Conservation (phyloP, 2,797 vertebrate species). For the Cryptoprocta ferox region DNA sequence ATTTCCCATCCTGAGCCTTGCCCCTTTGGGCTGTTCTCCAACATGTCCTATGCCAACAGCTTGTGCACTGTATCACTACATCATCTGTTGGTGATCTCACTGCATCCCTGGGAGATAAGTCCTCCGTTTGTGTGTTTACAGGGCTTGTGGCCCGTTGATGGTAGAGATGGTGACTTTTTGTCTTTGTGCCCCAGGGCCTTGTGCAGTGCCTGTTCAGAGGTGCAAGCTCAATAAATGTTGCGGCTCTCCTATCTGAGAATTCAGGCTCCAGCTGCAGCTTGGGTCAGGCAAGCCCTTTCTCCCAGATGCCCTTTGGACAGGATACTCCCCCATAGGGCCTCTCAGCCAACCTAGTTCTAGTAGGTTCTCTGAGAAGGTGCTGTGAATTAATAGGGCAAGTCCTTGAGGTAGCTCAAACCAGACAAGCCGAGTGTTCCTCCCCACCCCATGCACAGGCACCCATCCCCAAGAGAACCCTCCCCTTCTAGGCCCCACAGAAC, state of each 20-base stretch:
- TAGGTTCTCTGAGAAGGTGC: background rate
- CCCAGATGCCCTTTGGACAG: background rate
- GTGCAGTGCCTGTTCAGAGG: background rate
- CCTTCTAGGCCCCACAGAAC: background rate
- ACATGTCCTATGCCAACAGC: background rate
- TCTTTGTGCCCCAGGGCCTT: slow-evolving; percentile 6
- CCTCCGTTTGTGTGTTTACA: background rate
- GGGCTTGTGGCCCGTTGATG: background rate
- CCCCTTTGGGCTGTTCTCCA: background rate
- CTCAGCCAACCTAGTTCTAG: background rate
- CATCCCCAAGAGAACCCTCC: background rate
- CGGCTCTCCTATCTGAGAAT: background rate
- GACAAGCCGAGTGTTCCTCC: background rate
- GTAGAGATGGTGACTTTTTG: background rate
- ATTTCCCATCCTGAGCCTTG: background rate
- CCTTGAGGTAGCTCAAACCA: background rate
- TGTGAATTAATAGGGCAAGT: background rate
- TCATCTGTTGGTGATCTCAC: background rate
- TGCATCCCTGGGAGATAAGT: background rate
- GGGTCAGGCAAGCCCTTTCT: background rate
- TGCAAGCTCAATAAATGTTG: background rate
- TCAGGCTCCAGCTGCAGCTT: background rate
- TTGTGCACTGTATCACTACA: background rate
- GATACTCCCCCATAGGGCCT: background rate
- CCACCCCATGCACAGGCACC: background rate